phyloP scores from a whole-genome alignment of 1,140 invertebrate genomes.

The Leptinotarsa defecta region DNA sequence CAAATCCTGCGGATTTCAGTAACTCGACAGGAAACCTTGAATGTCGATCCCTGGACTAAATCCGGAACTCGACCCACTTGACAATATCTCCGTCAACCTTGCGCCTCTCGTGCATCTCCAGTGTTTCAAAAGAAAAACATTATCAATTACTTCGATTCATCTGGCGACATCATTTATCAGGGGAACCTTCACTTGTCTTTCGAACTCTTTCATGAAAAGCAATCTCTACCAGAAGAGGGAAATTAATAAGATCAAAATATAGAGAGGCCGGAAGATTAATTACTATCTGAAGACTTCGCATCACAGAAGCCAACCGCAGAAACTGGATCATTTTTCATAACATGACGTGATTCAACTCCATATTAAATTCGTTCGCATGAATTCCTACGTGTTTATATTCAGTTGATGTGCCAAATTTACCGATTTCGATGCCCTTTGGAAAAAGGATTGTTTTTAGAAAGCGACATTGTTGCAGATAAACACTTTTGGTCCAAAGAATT shows the following conservation, averaged over 20 bases:
- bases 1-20: no score
- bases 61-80: neutral
- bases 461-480: no score
- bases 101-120: neutral
- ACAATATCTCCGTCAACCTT: neutral
- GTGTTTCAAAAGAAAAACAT: neutral
- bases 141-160: neutral
- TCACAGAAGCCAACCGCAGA: neutral
- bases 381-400: neutral
- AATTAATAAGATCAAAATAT: slow-evolving; percentile 7
- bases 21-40: no score
- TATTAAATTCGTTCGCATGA: neutral
- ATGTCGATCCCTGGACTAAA: neutral
- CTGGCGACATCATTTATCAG: slow-evolving; percentile 1
- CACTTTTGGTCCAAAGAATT: no score
- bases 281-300: neutral
- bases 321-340: neutral
- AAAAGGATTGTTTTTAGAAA: no score
- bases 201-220: neutral
- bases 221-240: neutral
- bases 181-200: neutral
- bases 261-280: neutral
- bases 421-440: neutral
- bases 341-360: neutral
- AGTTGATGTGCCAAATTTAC: neutral